phyloP scores from a whole-genome alignment of 2,113 vertebrate species.

The Corynorhinus townsendii region DNA sequence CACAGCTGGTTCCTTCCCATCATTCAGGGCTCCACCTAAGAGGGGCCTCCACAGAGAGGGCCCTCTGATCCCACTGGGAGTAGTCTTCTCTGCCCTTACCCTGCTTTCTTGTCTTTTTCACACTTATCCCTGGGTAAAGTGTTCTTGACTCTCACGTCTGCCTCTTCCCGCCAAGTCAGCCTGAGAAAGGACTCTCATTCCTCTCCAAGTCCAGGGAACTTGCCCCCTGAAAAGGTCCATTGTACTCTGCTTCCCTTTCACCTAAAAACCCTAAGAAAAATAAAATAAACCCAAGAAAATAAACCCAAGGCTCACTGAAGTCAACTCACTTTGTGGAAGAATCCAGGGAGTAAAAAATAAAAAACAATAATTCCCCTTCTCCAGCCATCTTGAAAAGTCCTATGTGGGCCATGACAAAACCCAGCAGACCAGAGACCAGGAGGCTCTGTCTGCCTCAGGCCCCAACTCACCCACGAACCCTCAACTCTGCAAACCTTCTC shows the following conservation, averaged over 20 bases:
- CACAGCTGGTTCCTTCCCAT: background rate
- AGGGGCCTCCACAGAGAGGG: background rate
- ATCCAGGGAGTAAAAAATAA: background rate
- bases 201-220: background rate
- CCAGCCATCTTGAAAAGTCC: background rate
- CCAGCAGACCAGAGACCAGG: background rate
- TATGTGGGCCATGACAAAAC: background rate
- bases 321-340: background rate
- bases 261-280: background rate
- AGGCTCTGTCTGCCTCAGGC: background rate
- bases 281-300: background rate
- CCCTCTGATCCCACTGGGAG: background rate
- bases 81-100: fast-evolving
- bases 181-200: too few relatives aligned
- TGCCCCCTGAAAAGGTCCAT: fast-evolving
- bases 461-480: background rate
- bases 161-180: background rate
- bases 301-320: background rate
- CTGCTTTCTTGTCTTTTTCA: background rate
- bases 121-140: too few relatives aligned
- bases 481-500: background rate
- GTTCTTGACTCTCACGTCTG: background rate
- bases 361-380: background rate
- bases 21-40: background rate
- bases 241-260: background rate